A percentile compares a stretch with the other conserved stretches of the same genome.
These are phyloP conservation scores for Heliopora coerulea DNA, from an alignment of 92 coral and sea anemone genomes.

Conservation along the genomic window DNA sequence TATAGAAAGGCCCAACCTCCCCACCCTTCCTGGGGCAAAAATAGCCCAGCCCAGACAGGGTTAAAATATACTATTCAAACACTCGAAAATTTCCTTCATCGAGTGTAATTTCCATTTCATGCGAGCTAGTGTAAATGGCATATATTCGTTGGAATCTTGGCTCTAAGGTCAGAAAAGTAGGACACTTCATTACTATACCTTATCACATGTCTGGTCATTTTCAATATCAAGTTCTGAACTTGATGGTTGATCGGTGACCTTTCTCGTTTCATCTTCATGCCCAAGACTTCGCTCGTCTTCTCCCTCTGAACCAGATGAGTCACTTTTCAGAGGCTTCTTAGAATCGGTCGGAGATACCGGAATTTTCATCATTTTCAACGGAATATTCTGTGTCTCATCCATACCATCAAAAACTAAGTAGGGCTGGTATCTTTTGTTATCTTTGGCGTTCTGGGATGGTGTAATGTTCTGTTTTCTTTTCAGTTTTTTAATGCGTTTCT, in stretches of 20 bases:
- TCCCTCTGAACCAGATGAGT: neutral
- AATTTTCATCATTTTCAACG: neutral
- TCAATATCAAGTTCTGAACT: neutral
- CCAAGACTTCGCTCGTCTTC: neutral
- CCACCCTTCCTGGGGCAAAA: no score
- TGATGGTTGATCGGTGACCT: neutral
- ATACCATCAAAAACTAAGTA: slow-evolving; percentile 7
- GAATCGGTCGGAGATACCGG: slow-evolving; percentile 21
- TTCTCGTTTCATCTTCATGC: neutral
- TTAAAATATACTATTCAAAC: no score
- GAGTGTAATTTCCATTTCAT: no score
- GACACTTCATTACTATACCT: neutral
- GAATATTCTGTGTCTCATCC: slow-evolving; percentile 7
- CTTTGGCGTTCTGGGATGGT: slow-evolving; percentile 2
- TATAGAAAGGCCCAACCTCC: no score
- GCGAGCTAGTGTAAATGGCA: no score
- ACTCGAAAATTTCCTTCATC: no score
- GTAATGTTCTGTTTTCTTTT: neutral
- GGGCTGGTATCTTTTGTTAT: neutral
- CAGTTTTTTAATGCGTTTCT: slow-evolving; percentile 10
- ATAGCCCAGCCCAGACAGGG: no score
- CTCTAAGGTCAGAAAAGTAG: no score
- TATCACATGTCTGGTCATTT: neutral
- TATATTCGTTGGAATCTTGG: neutral
- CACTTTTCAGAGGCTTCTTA: slow-evolving; percentile 26